Evolutionary conservation across 92 coral and sea anemone species (phyloP), one percentile per base, ranked within the genome.

Genomic region (Chrysogorgia sp.): DNA sequence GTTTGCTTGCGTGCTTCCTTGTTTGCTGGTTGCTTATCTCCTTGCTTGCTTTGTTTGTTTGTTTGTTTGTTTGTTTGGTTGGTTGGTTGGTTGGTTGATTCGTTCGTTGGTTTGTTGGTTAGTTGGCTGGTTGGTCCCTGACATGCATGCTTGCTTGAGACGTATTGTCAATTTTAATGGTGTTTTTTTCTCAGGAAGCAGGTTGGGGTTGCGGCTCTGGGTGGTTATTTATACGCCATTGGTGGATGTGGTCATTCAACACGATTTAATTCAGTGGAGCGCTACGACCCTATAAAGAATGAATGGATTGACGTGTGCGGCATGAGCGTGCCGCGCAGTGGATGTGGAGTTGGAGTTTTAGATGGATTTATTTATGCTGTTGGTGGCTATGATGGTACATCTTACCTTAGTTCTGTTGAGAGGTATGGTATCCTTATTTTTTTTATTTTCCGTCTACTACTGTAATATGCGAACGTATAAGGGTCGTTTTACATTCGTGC

Each of bases 301-400:
- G 91, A 89, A 50, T 94, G 98, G 98, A 85, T 89, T 13, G 88
- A 82, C 41, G 98, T 94, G 49, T 83, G 89, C 24, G 83, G 96
- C 17, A 94, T 94, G 98, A 89, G 96, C 66, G 92, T 96, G 40
- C 98, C 98, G 30, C 91, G 98, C 31, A 91, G 97, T 87, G 98
- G 98, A 62, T 91, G 98, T 83, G 98, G 98, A 15, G 98, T 94
- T 15, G 98, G 94, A 23, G 98, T 91, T 15, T 80, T 94, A 60
- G 98, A 94, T 53, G 98, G 98, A 4, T 92, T 91, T 66, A 84
- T 94, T 70, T 94, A 94, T 68, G 98, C 90, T 4, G 97, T 94
- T 0, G 98, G 98, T 12, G 98, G 98, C 1, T 94, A 94, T 58
- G 98, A 94, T 75, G 98, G 99, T 1, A 96, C 99, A 13, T 89